Percentiles rank a stretch among this genome's conserved stretches.
These are phyloP conservation scores for Spialia ferax DNA, from an alignment of 2,888 invertebrate genomes.

Conservation along the genomic window DNA sequence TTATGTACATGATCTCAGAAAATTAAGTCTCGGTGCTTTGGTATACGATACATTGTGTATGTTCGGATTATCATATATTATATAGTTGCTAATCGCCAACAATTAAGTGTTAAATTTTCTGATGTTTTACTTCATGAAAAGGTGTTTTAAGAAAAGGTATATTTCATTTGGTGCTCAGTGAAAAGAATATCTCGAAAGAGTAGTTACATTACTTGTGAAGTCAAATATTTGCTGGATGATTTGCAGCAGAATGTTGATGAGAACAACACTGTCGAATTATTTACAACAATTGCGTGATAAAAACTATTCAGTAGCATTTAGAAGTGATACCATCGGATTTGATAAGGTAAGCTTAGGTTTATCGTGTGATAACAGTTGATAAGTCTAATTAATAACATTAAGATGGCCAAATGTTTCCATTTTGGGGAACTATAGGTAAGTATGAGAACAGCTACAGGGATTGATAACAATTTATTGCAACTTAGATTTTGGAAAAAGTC, in stretches of 20 bases:
- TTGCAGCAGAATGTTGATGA: not conserved
- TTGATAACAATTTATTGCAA: not conserved
- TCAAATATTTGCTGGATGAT: not conserved
- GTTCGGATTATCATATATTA: not conserved
- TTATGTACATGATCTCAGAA: not conserved
- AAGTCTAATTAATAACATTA: conserved; percentile 4
- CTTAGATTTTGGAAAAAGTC: not conserved
- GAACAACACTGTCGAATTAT: not conserved
- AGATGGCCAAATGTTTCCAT: not conserved
- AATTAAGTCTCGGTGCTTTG: conserved; percentile 2
- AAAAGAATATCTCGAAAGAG: not conserved
- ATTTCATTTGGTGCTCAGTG: not conserved
- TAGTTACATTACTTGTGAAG: not conserved
- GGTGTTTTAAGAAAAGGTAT: too few relatives aligned
- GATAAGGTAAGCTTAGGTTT: not conserved
- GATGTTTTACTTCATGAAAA: too few relatives aligned
- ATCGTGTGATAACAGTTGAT: not conserved
- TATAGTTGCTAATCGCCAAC: too few relatives aligned
- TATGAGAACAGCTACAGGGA: not conserved
- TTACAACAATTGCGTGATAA: conserved; percentile 1
- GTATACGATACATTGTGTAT: not conserved
- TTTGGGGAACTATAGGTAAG: not conserved
- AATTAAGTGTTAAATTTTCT: too few relatives aligned
- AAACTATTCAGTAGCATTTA: not conserved
- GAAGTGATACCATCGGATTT: conserved; percentile 4